phyloP scores from a whole-genome alignment of 1,140 invertebrate genomes.

The Macrobrachium nipponense region DNA sequence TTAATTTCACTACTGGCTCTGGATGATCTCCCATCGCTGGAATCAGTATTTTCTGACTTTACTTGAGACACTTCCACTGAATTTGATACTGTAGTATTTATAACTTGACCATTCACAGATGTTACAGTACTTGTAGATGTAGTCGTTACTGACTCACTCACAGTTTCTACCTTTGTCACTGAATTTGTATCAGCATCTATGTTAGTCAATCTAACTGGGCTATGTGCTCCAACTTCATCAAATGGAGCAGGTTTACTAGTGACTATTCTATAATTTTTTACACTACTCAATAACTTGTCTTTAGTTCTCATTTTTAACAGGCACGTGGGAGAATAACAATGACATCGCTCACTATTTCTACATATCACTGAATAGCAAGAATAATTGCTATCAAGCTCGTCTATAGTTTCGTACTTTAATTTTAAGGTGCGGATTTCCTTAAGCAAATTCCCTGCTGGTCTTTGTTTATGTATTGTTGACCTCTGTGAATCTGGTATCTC shows the following conservation, averaged over 20 bases:
- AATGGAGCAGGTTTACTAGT: conserved; percentile 62
- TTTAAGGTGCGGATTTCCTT: conserved; percentile 63
- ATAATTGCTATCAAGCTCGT: conserved; percentile 48
- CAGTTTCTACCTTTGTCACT: conserved; percentile 37
- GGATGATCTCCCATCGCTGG: conserved; percentile 29
- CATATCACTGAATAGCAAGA: conserved; percentile 62
- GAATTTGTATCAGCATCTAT: conserved; percentile 32
- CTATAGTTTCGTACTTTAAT: conserved; percentile 63
- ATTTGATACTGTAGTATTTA: background rate
- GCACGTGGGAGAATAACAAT: conserved; percentile 63
- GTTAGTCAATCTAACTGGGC: conserved; percentile 50
- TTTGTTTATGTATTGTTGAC: conserved; percentile 60
- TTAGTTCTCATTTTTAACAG: conserved; percentile 49
- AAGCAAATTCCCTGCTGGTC: conserved; percentile 62
- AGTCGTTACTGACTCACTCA: conserved; percentile 21
- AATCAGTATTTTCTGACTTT: conserved; percentile 33
- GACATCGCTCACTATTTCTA: conserved; percentile 28
- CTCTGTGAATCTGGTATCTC: conserved; percentile 61
- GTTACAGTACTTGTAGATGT: conserved; percentile 11
- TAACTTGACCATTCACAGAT: conserved; percentile 41
- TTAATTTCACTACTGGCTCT: conserved; percentile 56
- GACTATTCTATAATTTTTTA: conserved; percentile 63
- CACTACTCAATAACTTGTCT: conserved; percentile 60
- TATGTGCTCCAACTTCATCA: conserved; percentile 48
- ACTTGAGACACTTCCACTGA: conserved; percentile 24